A percentile compares a stretch with the other conserved stretches of the same genome.
Evolutionary conservation across 2,113 vertebrate genomes (phyloP).

Genomic region (human): DNA sequence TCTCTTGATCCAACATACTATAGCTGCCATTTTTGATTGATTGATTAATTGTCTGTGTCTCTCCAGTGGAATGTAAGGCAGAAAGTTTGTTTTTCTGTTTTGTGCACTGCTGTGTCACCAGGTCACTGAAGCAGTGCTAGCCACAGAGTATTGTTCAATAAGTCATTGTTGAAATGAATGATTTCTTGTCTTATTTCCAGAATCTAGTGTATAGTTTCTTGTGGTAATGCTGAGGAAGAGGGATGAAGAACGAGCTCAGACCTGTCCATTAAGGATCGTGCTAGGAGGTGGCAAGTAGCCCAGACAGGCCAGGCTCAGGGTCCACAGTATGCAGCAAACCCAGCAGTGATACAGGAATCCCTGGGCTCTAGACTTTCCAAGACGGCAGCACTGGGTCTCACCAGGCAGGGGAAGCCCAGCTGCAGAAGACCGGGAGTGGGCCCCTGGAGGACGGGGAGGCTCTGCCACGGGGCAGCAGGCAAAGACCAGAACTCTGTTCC

Average conservation of each 20-base stretch:
- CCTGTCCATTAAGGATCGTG: neutral
- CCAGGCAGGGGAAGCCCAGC: neutral
- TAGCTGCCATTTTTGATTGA: neutral
- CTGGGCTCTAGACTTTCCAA: neutral
- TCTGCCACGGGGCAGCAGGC: too few relatives aligned
- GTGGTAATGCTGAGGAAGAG: neutral
- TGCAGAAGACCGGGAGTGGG: neutral
- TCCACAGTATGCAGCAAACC: neutral
- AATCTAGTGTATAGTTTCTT: neutral
- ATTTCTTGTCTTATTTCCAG: neutral
- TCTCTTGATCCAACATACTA: neutral
- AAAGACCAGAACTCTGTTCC: neutral
- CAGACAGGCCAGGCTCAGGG: neutral
- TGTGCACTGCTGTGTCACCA: neutral
- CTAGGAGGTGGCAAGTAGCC: neutral
- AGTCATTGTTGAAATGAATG: neutral
- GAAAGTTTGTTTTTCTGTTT: neutral
- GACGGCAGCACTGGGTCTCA: neutral
- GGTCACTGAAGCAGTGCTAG: too few relatives aligned
- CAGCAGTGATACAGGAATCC: neutral
- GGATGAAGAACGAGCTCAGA: neutral
- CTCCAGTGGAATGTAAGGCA: neutral
- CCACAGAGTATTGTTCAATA: accelerated
- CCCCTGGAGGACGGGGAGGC: neutral
- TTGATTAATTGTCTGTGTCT: neutral